Conservation (phyloP, 2,888 invertebrate species). For the Alloscopus bannaensis region DNA sequence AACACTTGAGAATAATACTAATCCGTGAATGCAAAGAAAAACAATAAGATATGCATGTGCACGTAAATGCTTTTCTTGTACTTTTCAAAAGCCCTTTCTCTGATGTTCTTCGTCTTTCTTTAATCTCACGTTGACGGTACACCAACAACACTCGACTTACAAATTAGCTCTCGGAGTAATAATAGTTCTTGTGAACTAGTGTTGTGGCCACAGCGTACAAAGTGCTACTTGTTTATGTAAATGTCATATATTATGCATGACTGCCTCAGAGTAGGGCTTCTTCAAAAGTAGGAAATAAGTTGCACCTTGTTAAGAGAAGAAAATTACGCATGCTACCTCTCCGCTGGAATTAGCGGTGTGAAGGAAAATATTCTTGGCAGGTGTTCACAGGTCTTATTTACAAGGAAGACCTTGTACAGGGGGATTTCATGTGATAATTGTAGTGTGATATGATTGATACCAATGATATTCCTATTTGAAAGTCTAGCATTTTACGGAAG, state of each 20-base stretch:
- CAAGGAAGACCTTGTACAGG: too few relatives aligned
- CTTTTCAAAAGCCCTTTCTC: neutral
- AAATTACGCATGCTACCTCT: neutral
- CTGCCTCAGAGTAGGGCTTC: neutral
- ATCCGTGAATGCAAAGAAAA: neutral
- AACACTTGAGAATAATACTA: neutral
- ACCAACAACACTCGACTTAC: constrained; percentile 2
- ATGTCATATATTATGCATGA: neutral
- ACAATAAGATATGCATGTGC: neutral
- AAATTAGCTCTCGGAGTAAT: constrained; percentile 14
- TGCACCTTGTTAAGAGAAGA: constrained; percentile 10
- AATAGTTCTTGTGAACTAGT: constrained; percentile 5
- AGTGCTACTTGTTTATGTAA: neutral
- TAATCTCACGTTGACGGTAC: too few relatives aligned
- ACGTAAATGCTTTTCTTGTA: neutral
- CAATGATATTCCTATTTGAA: neutral
- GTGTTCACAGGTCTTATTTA: neutral
- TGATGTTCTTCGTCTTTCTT: neutral
- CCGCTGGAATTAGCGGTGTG: neutral
- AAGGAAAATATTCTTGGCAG: neutral
- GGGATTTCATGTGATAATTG: neutral
- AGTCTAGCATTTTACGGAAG: neutral
- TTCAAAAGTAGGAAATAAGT: constrained; percentile 4
- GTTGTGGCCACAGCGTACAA: neutral
- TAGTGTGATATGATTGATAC: neutral